Evolutionary conservation across 2,797 vertebrate species (phyloP), one percentile per base, ranked within the genome.

Genomic region (Sciaenops ocellatus): DNA sequence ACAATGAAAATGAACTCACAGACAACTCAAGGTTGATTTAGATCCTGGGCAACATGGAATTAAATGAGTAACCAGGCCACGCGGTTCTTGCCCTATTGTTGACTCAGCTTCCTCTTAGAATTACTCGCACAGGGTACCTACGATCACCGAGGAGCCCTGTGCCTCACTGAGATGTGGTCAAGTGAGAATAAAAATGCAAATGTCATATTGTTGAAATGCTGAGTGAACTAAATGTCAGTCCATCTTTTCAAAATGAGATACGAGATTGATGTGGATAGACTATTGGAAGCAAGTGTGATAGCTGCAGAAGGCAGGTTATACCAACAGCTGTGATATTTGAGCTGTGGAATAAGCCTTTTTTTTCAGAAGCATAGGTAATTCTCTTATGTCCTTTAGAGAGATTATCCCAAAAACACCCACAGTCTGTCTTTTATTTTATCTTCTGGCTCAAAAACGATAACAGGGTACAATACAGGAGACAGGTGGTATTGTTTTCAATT

Each of bases 1-100:
- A 94, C 93, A 94, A 93, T 91, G 85, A 84, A 87, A 93, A 92
- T 91, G 90, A 93, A 94, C 91, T 90, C 74, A 15, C 84, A 88
- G 91, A 92, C 87, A 85, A 89, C 90, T 92, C 92, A 93, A 93
- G 92, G 94, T 95, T 94, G 92, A 94, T 93, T 94, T 91, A 90
- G 89, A 94, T 92, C 89, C 87, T 30, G 75, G 65, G 85, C 87
- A 88, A 89, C 89, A 81, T 85, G 83, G 83, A 88, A 90, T 92
- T 89, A 92, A 92, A 91, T 65, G 84, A 88, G 85, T 84, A 89
- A 81, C 73, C 56, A 6, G 86, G 81, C 72, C 84, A 88, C 78
- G 64, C 71, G 41, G 82, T 84, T 85, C 76, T 65, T 13, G 69
- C 78, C 84, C 85, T 62, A 16, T 50, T 88, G 90, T 89, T 88